Conservation (phyloP, 2,888 invertebrate genomes). For the Chloromyia formosa region DNA sequence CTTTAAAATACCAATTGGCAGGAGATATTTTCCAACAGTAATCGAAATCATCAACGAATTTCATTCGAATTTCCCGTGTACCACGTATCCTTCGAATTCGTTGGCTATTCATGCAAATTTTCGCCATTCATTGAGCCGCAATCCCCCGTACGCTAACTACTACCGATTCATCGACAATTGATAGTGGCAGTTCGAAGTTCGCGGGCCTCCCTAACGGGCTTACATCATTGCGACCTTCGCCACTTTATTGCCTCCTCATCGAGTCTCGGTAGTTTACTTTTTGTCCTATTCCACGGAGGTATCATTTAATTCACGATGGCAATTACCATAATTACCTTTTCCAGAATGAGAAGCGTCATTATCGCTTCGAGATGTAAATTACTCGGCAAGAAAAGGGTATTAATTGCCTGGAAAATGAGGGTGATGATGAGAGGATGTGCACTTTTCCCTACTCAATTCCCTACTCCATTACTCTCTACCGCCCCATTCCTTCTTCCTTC, state of each 20-base stretch:
- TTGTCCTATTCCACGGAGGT: background rate
- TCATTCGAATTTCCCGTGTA: too few species aligned
- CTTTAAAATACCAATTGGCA: too few species aligned
- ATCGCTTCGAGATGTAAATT: slow-evolving; percentile 45
- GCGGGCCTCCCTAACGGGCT: too few species aligned
- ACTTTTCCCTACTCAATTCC: background rate
- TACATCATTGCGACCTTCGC: background rate
- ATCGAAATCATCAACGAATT: too few species aligned
- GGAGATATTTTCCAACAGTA: too few species aligned
- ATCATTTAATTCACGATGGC: slow-evolving; percentile 42
- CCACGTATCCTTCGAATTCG: too few species aligned
- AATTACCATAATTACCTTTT: slow-evolving; percentile 45
- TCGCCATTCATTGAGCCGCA: too few species aligned
- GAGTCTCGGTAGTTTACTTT: slow-evolving; percentile 22
- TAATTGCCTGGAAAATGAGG: slow-evolving; percentile 46
- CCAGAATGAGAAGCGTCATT: slow-evolving; percentile 43
- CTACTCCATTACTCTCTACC: too few species aligned
- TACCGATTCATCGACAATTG: too few species aligned
- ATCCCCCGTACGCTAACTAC: too few species aligned
- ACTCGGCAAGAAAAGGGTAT: slow-evolving; percentile 43
- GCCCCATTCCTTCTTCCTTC: background rate
- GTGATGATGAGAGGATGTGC: slow-evolving; percentile 40
- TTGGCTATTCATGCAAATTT: too few species aligned
- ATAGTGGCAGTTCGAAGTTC: too few species aligned
- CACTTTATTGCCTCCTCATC: background rate